Conservation (phyloP, 2,888 invertebrate species). For the Ashinkailepas kermadecensis region DNA sequence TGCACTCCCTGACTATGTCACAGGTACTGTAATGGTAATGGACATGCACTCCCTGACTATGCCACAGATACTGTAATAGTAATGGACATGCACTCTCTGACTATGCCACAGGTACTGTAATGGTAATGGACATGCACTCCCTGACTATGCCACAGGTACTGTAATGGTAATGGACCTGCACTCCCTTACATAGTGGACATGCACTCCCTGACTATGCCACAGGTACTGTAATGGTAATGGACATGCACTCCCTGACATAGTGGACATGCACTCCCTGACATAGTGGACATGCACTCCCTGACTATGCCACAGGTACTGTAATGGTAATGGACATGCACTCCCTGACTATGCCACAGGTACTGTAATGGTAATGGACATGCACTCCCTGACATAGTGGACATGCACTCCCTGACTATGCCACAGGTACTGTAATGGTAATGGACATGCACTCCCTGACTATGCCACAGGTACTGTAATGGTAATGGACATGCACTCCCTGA, state of each 20-base stretch:
- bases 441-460: slow-evolving; percentile 91
- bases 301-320: no score
- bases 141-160: no score
- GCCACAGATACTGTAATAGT: no score
- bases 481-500: slow-evolving; percentile 89
- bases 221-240: no score
- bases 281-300: slow-evolving; percentile 89
- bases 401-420: slow-evolving; percentile 91
- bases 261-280: slow-evolving; percentile 87
- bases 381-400: slow-evolving; percentile 87
- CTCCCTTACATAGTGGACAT: slow-evolving; percentile 87
- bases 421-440: no score
- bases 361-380: slow-evolving; percentile 91
- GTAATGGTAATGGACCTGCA: slow-evolving; percentile 94
- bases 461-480: no score
- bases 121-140: slow-evolving; percentile 90
- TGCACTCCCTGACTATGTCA: slow-evolving; percentile 91
- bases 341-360: no score
- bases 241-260: slow-evolving; percentile 88
- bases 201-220: slow-evolving; percentile 88
- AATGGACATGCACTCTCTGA: slow-evolving; percentile 89
- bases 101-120: no score
- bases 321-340: slow-evolving; percentile 93
- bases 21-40: no score
- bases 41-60: slow-evolving; percentile 91